Conservation (phyloP, 2,888 invertebrate species). For the Mythimna loreyi region DNA sequence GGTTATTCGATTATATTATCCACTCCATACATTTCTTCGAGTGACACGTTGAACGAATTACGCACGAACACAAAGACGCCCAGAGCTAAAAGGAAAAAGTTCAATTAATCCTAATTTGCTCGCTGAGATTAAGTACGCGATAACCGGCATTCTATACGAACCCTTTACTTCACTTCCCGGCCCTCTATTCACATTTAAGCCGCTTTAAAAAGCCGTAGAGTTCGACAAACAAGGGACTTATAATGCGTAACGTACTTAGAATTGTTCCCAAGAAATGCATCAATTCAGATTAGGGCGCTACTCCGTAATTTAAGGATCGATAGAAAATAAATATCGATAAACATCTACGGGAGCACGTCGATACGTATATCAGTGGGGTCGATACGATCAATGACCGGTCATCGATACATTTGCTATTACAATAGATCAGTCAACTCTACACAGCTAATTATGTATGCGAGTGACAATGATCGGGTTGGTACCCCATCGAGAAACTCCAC, state of each 20-base stretch:
- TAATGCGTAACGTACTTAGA: conserved; percentile 86
- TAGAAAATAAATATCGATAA: conserved; percentile 71
- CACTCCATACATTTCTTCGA: conserved; percentile 77
- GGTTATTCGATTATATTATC: conserved; percentile 62
- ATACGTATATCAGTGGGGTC: conserved; percentile 51
- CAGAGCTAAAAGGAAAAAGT: conserved; percentile 86
- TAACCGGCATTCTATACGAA: conserved; percentile 86
- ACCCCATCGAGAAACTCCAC: conserved; percentile 71
- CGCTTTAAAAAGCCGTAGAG: conserved; percentile 86
- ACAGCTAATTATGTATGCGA: conserved; percentile 74
- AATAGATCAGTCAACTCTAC: conserved; percentile 79
- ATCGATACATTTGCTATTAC: conserved; percentile 66
- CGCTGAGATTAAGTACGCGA: conserved; percentile 88
- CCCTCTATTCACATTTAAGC: conserved; percentile 86
- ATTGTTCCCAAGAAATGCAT: conserved; percentile 80
- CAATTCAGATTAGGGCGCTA: conserved; percentile 74
- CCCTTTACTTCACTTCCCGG: conserved; percentile 86
- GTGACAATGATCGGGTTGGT: conserved; percentile 78
- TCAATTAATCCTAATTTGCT: conserved; percentile 91
- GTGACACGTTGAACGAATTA: conserved; percentile 85
- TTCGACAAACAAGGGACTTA: conserved; percentile 88
- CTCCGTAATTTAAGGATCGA: conserved; percentile 60
- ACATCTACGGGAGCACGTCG: conserved; percentile 56
- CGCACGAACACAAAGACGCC: conserved; percentile 83
- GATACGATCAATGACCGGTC: conserved; percentile 66